A percentile compares a stretch with the other conserved stretches of the same genome.
Evolutionary conservation across 2,888 invertebrate species (phyloP).

Genomic region (Melieria picta): DNA sequence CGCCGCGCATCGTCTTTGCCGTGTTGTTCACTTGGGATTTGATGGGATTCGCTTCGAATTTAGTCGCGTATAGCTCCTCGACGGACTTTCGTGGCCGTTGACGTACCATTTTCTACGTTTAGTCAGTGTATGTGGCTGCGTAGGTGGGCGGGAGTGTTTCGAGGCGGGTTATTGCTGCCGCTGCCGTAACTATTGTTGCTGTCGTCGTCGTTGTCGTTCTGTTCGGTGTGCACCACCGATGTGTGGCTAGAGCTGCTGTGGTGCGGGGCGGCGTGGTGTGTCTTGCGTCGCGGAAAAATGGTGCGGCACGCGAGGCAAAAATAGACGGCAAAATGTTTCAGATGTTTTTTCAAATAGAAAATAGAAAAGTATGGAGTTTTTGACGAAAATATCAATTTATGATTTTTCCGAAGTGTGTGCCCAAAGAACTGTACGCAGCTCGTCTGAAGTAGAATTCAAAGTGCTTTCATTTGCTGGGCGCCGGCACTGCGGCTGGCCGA

Average conservation of each 20-base stretch:
- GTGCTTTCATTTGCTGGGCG: not conserved
- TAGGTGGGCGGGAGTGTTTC: too few species aligned
- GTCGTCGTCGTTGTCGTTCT: not conserved
- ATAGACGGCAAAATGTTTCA: conserved; percentile 12
- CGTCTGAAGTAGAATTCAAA: conserved; percentile 19
- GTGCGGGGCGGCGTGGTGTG: not conserved
- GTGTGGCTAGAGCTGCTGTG: not conserved
- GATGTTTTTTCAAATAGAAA: conserved; percentile 4
- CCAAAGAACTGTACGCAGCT: conserved; percentile 9
- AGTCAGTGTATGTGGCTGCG: too few species aligned
- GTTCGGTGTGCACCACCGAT: not conserved
- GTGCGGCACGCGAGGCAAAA: conserved; percentile 5
- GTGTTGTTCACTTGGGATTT: conserved; percentile 44
- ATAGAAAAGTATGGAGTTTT: conserved; percentile 8
- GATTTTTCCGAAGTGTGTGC: conserved; percentile 16
- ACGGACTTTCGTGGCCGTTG: conserved; percentile 54
- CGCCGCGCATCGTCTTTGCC: conserved; percentile 12
- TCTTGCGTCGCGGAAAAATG: not conserved
- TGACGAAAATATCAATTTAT: conserved; percentile 30
- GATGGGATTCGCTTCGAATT: conserved; percentile 47
- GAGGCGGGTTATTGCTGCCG: too few species aligned
- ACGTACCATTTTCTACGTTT: conserved; percentile 54
- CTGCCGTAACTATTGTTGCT: too few species aligned
- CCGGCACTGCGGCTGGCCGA: too few species aligned
- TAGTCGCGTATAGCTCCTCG: conserved; percentile 58